Evolutionary conservation across 2,113 vertebrate species (phyloP), one percentile per base, ranked within the genome.

Genomic region (Platichthys flesus): DNA sequence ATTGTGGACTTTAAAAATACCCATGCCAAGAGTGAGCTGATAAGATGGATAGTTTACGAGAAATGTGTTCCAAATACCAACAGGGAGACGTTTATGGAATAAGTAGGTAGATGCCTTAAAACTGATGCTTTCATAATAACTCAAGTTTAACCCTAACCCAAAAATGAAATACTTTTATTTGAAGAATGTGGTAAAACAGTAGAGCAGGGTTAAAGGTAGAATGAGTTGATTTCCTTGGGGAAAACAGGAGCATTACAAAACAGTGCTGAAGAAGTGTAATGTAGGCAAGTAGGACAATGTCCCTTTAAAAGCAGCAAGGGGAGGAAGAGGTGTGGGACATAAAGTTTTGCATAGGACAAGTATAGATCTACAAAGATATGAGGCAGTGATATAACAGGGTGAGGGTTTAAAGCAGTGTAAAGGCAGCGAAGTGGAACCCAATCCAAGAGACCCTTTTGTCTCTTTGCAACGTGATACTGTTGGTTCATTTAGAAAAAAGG

Each of bases 331-430:
- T 71, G 58, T 55, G 61, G 75, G 58, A 83, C 65, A 78, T 86
- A 77, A 54, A 73, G 75, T 70, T 85, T 89, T 51, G 6, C 49
- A 51, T 3, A 45, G 45, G 0, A 82, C 47, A 56, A 81, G 79
- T 40, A 61, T 21, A 70, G 71, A 72, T 66, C 68, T 67, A 5
- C 9, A 20, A 73, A 78, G 82, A 86, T 69, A 37, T 60, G 40
- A 82, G 61, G 60, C 28, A 69, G 71, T 14, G 86, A 82, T 81
- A 79, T 47, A 78, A 73, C 73, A 65, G 82, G 69, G 51, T 49
- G 70, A 82, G 67, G 83, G 76, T 86, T 88, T 88, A 89, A 85
- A 85, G 72, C 57, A 74, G 67, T 82, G 75, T 88, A 84, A 89
- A 86, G 54, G 75, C 73, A 81, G 75, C 67, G 74, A 45, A 58